Evolutionary conservation across 2,113 vertebrate genomes (phyloP), one percentile per base, ranked within the genome.

Genomic region (Corvus hawaiiensis): DNA sequence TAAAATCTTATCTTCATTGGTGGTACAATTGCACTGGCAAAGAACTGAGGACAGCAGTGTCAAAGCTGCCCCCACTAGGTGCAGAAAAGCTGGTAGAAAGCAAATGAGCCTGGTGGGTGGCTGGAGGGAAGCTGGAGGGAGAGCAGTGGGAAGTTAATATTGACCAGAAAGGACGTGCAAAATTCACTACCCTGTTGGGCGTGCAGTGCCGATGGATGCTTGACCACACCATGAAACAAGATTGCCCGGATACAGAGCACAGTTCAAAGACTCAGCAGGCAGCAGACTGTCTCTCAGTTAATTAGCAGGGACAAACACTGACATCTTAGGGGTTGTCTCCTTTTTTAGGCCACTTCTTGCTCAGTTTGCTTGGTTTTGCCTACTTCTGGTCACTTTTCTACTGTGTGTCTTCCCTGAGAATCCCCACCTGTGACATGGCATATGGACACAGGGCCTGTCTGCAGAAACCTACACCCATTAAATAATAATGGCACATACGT

Each of bases 401-500:
- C 37, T 17, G 9, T 2, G 1, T 46, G 35, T 35, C 48, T 87
- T 87, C 24, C 19, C n/a, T 22, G 46, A 89, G 78, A 75, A 51
- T 67, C 18, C 58, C 43, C 48, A 51, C 7, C 20, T 2, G 0
- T 33, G 28, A 51, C 32, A 30, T 11, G 28, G 26, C 61, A 33
- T 3, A 48, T 0, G 4, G 0, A 0, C 9, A 41, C 1, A 5
- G 37, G 43, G 55, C n/a, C 66, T 26, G 17, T 8, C 33, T 78
- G 58, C 54, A 77, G 58, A 91, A 93, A 83, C 20, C 43, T 39
- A 64, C n/a, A 39, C 5, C 6, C 15, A 30, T 69, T 89, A 78
- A 66, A 73, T 18, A 75, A 26, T 14, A 61, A 68, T 0, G 0
- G 37, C 26, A 85, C 51, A 86, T 12, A 18, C 2, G 23, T 44